These are phyloP conservation scores for Sylvia atricapilla DNA, from an alignment of 2,113 vertebrate species.

Conservation along the genomic window DNA sequence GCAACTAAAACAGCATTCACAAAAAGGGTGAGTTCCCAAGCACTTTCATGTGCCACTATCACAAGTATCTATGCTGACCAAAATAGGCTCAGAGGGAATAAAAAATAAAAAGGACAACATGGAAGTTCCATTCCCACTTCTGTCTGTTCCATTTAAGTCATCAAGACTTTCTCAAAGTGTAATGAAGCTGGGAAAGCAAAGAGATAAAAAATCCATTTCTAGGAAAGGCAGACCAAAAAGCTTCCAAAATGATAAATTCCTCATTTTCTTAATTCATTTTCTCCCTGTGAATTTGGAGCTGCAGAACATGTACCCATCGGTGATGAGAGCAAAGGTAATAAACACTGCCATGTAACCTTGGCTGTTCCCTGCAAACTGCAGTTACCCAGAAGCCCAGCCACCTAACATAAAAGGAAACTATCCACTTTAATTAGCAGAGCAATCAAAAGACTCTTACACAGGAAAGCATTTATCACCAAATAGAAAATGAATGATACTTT, in stretches of 20 bases:
- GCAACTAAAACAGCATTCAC: neutral
- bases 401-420: slow-evolving; percentile 58
- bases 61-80: neutral
- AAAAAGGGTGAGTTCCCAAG: neutral
- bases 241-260: neutral
- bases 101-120: neutral
- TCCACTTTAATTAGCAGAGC: slow-evolving; percentile 62
- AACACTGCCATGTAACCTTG: slow-evolving; percentile 21
- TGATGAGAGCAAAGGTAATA: slow-evolving; percentile 36
- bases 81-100: neutral
- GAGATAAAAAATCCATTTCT: neutral
- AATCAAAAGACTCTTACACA: slow-evolving; percentile 57
- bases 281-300: neutral
- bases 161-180: neutral
- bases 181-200: neutral
- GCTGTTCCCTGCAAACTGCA: slow-evolving; percentile 40
- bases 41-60: neutral
- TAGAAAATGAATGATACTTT: slow-evolving; percentile 64
- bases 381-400: slow-evolving; percentile 52
- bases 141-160: neutral
- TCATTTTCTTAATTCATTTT: neutral
- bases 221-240: neutral
- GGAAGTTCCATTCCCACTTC: neutral
- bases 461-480: slow-evolving; percentile 65
- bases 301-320: neutral